phyloP scores from a whole-genome alignment of 2,797 vertebrate species.

The Notamacropus eugenii region DNA sequence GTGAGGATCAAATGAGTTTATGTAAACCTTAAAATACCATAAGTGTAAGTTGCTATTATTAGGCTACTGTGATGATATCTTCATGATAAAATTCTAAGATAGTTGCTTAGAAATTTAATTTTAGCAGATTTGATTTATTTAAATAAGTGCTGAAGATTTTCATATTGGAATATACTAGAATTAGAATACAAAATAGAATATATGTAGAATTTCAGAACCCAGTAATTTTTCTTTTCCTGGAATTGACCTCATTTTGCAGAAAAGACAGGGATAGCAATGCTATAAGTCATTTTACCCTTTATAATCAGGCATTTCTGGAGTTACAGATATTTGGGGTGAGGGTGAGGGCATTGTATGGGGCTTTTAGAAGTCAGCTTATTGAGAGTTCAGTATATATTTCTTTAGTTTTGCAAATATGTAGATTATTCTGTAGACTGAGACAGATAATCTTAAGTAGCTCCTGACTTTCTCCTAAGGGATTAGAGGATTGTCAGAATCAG shows the following conservation, averaged over 20 bases:
- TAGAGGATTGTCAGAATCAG: slow-evolving; percentile 20
- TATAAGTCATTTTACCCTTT: slow-evolving; percentile 9
- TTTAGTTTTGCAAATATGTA: slow-evolving; percentile 32
- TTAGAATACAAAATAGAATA: background rate
- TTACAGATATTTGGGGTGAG: background rate
- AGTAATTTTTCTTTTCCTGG: slow-evolving; percentile 18
- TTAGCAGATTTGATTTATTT: slow-evolving; percentile 38
- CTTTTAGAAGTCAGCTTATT: slow-evolving; percentile 1
- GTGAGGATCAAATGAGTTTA: background rate
- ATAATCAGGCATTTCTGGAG: background rate
- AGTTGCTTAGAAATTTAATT: slow-evolving; percentile 2
- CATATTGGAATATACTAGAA: slow-evolving; percentile 45
- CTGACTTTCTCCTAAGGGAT: slow-evolving; percentile 8
- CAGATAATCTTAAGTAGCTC: slow-evolving; percentile 28
- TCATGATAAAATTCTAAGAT: slow-evolving; percentile 11
- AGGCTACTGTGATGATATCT: background rate
- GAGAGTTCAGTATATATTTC: background rate
- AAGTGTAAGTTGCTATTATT: background rate
- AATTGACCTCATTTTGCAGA: slow-evolving; percentile 39
- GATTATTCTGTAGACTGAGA: slow-evolving; percentile 12
- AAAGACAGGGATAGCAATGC: slow-evolving; percentile 4
- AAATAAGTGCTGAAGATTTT: slow-evolving; percentile 53
- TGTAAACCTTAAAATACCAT: background rate
- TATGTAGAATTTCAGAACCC: slow-evolving; percentile 49
- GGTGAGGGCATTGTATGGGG: slow-evolving; percentile 13